Base-by-base conservation (phyloP, 2,888 invertebrate genomes). In the Orthonychiurus folsomi region DNA sequence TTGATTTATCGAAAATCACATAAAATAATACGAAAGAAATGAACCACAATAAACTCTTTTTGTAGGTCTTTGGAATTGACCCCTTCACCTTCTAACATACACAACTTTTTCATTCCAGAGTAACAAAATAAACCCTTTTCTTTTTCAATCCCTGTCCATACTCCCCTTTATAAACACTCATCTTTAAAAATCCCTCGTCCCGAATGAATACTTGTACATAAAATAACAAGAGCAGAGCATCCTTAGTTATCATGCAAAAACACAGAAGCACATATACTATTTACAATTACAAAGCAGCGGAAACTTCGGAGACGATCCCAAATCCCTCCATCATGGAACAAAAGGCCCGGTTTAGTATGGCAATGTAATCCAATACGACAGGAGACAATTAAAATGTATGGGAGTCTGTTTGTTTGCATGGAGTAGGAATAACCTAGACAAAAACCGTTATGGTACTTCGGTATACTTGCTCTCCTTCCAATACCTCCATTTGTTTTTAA, bases 1-100 rank as follows among this genome's bases (percentile, higher is more conserved):
- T 37, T 37, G 37, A 37, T 37, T 9, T 37, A n/a, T 37, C 37
- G 37, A 37, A 37, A 37, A 15, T 54, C 54, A 21, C 21, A 54
- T 54, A 18, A 23, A 52, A 59, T 52, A 24, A 50, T 57, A 63
- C 57, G 55, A 60, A 63, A 47, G 24, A 55, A 63, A 56, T 53
- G 53, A 60, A 60, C 60, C 56, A 60, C 56, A 63, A 63, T 63
- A 63, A 63, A 63, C 63, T 63, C 50, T 56, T 60, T 63, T 37
- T 56, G 55, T 56, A 47, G 56, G 24, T 53, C 59, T 56, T 52
- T 54, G 21, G 54, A 21, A 21, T 21, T 54, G 23, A 21, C 23
- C 23, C 23, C 54, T 23, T 54, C 9, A 18, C 20, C 25, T 54
- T 25, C 54, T 54, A 37, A n/a, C 54, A 23, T 21, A 21, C 23